phyloP scores from a whole-genome alignment of 2,888 invertebrate species.

The Heliconius charithonia region DNA sequence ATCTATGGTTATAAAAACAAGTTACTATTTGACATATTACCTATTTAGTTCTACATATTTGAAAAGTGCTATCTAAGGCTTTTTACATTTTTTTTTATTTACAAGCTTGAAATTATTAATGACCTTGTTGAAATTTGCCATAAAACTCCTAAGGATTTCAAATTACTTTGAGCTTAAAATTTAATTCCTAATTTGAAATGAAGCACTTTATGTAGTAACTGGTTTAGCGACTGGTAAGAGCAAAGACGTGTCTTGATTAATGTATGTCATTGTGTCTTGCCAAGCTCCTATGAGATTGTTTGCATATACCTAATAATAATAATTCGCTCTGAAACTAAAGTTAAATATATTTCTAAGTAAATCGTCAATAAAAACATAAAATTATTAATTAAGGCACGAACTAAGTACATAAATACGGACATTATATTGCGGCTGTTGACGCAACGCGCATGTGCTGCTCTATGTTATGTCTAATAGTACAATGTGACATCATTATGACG shows the following conservation, averaged over 20 bases:
- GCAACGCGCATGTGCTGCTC: slow-evolving; percentile 78
- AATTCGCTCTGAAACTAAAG: not conserved
- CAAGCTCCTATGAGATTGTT: not conserved
- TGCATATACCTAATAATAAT: not conserved
- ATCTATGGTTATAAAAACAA: not conserved
- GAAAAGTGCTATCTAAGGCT: not conserved
- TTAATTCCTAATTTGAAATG: not conserved
- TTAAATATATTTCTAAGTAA: not conserved
- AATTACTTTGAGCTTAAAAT: not conserved
- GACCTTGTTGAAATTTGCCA: not conserved
- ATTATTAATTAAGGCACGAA: slow-evolving; percentile 16
- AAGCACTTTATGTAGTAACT: not conserved
- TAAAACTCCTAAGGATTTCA: not conserved
- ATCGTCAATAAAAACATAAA: not conserved
- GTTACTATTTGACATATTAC: no score
- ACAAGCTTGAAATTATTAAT: not conserved
- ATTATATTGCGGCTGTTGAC: slow-evolving; percentile 64
- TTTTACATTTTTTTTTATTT: not conserved
- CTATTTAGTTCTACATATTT: not conserved
- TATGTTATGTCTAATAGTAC: slow-evolving; percentile 70
- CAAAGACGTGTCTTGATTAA: not conserved
- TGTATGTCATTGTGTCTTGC: not conserved
- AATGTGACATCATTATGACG: slow-evolving; percentile 81
- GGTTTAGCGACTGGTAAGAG: not conserved
- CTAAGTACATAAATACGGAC: slow-evolving; percentile 48